Evolutionary conservation across 2,888 invertebrate genomes (phyloP).

Genomic region (Tridacna crocea): DNA sequence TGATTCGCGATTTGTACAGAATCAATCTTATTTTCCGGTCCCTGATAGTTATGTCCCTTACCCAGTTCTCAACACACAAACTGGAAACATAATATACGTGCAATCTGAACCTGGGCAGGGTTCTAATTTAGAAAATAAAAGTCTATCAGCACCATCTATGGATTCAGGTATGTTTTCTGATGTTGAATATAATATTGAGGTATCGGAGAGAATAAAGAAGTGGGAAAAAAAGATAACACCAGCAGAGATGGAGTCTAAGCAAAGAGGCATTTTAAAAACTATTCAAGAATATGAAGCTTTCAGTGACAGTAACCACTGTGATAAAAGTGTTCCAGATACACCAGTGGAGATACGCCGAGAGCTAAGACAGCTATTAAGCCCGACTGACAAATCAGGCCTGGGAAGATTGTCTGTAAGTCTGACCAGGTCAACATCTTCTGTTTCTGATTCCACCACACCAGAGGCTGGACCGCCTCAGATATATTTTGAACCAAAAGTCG

Average conservation of each 20-base stretch:
- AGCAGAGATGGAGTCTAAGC: slow-evolving; percentile 45
- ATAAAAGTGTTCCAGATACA: slow-evolving; percentile 45
- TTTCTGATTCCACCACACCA: slow-evolving; percentile 45
- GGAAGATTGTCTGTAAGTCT: slow-evolving; percentile 63
- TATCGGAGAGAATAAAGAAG: slow-evolving; percentile 78
- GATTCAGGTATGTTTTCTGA: slow-evolving; percentile 80
- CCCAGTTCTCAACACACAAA: slow-evolving; percentile 53
- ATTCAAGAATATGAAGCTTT: slow-evolving; percentile 68
- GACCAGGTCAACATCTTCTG: slow-evolving; percentile 58
- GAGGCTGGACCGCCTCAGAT: slow-evolving; percentile 31
- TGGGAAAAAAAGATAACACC: slow-evolving; percentile 79
- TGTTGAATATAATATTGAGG: slow-evolving; percentile 80
- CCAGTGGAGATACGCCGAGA: slow-evolving; percentile 54
- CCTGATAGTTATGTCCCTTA: slow-evolving; percentile 44
- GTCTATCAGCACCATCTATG: slow-evolving; percentile 50
- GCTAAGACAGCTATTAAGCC: slow-evolving; percentile 51
- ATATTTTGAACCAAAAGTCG: slow-evolving; percentile 67
- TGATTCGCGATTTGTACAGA: slow-evolving; percentile 23
- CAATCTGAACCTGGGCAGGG: slow-evolving; percentile 45
- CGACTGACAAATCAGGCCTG: slow-evolving; percentile 49
- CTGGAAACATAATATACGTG: slow-evolving; percentile 57
- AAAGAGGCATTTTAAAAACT: slow-evolving; percentile 60
- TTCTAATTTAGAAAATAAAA: slow-evolving; percentile 25
- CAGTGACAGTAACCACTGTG: slow-evolving; percentile 51
- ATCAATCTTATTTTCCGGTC: slow-evolving; percentile 15